These are phyloP conservation scores for Halcyon chelicuti DNA, from an alignment of 2,797 vertebrate species.

Conservation along the genomic window DNA sequence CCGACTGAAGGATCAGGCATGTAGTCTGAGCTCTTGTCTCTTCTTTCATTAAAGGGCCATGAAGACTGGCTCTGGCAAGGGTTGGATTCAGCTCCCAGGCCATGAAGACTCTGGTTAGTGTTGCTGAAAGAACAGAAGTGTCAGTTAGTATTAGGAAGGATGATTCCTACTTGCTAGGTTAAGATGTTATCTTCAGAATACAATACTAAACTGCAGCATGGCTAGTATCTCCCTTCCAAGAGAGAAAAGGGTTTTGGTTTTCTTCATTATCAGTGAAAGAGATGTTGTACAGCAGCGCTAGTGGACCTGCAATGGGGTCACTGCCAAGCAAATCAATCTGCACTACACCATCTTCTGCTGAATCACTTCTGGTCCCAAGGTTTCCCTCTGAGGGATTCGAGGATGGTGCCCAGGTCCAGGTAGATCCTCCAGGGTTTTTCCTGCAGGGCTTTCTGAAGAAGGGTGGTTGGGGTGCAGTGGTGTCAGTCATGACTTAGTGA, in stretches of 20 bases:
- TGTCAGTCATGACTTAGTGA: not conserved
- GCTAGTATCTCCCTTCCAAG: not conserved
- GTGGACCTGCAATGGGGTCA: not conserved
- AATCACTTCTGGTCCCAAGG: conserved; percentile 3
- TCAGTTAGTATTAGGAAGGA: not conserved
- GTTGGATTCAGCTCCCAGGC: not conserved
- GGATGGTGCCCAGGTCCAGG: not conserved
- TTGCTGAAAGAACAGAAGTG: not conserved
- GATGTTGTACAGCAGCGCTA: not conserved
- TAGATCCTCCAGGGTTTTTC: not conserved
- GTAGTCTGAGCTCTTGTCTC: not conserved
- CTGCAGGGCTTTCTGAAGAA: not conserved
- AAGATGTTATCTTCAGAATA: not conserved
- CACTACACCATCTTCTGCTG: not conserved
- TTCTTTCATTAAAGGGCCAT: not conserved
- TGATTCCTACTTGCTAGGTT: not conserved
- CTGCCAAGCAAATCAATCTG: conserved; percentile 4
- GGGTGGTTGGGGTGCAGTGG: not conserved
- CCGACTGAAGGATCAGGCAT: not conserved
- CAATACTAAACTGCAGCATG: not conserved
- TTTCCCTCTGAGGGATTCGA: not conserved
- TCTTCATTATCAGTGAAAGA: not conserved
- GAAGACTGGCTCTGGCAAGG: not conserved
- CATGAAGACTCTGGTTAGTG: not conserved
- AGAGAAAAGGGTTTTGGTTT: not conserved